Evolutionary conservation across 2,113 vertebrate species (phyloP).

Genomic region (Abramis brama): DNA sequence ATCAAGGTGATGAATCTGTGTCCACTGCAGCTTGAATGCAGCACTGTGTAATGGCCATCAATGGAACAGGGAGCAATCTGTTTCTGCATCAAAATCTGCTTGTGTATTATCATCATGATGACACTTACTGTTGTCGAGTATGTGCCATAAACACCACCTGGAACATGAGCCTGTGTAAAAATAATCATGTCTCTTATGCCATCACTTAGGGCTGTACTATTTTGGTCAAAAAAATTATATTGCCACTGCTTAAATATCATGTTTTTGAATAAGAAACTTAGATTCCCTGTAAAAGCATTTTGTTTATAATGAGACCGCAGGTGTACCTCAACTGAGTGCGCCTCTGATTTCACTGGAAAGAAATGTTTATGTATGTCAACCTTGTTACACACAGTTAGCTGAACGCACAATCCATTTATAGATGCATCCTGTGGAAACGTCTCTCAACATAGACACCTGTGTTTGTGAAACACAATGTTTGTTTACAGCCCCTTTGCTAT

Average conservation of each 20-base stretch:
- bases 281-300: neutral
- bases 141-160: neutral
- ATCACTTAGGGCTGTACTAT: neutral
- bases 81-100: neutral
- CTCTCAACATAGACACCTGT: constrained; percentile 11
- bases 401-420: constrained; percentile 13
- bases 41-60: constrained; percentile 20
- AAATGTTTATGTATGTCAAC: neutral
- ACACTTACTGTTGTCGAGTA: neutral
- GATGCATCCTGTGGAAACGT: constrained; percentile 40
- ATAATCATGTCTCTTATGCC: neutral
- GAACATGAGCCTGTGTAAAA: neutral
- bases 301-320: neutral
- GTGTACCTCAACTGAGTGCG: neutral
- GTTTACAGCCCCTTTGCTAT: constrained; percentile 32
- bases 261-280: neutral
- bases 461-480: constrained; percentile 33
- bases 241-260: neutral
- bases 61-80: neutral
- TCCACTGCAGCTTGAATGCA: constrained; percentile 44
- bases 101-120: neutral
- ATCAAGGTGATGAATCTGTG: constrained; percentile 58
- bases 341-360: constrained; percentile 1
- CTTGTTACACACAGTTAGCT: neutral
- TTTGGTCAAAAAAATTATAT: neutral